Evolutionary conservation across 2,113 vertebrate genomes (phyloP).

Genomic region (Echinops telfairi): DNA sequence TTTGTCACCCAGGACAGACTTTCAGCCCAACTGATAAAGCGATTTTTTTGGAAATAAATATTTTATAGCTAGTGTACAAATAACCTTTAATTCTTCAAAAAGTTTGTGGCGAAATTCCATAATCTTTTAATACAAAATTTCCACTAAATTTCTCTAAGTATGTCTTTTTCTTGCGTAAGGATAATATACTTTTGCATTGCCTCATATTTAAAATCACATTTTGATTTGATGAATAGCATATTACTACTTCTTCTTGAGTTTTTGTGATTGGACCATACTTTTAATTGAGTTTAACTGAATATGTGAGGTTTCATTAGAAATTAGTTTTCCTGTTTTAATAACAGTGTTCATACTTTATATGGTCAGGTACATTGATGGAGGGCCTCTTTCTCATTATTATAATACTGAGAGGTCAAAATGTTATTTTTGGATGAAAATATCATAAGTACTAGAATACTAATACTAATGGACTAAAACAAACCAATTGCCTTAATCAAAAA

Average conservation of each 20-base stretch:
- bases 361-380: not conserved
- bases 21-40: not conserved
- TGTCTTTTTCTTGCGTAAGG: not conserved
- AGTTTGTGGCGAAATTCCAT: too few relatives aligned
- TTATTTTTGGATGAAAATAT: not conserved
- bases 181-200: not conserved
- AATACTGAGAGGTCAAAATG: not conserved
- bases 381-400: not conserved
- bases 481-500: not conserved
- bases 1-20: not conserved
- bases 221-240: not conserved
- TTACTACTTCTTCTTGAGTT: not conserved
- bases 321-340: conserved; percentile 10
- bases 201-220: conserved; percentile 30
- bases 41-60: conserved; percentile 12
- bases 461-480: not conserved
- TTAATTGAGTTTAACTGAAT: not conserved
- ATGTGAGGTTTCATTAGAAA: not conserved
- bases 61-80: not conserved
- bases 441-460: not conserved
- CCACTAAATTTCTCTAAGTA: not conserved
- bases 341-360: conserved; percentile 8
- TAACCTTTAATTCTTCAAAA: not conserved
- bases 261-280: not conserved
- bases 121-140: too few relatives aligned